Conservation (phyloP, 2,797 vertebrate genomes). For the Momotus momota region DNA sequence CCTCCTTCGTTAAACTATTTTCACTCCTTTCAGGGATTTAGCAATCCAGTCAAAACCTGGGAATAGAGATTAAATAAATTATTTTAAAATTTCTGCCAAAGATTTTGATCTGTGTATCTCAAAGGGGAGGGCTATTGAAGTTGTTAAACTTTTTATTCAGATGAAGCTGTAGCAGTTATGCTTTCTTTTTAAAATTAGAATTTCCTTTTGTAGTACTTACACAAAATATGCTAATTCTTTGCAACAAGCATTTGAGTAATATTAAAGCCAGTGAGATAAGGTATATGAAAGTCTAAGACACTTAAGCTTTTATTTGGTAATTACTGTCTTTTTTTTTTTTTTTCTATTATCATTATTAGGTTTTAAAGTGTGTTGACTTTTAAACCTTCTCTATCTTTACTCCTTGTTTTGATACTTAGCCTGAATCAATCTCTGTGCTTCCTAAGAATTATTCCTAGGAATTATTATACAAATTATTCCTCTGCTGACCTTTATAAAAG, state of each 20-base stretch:
- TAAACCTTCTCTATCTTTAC: background rate
- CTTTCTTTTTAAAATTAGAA: background rate
- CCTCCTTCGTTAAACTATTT: background rate
- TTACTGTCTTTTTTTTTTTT: background rate
- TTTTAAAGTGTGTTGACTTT: constrained; percentile 15
- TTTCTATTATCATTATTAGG: background rate
- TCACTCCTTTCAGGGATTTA: background rate
- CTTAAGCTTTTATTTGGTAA: background rate
- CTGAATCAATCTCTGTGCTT: background rate
- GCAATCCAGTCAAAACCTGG: background rate
- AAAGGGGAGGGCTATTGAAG: background rate
- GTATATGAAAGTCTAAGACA: background rate
- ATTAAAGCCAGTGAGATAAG: background rate
- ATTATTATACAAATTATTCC: background rate
- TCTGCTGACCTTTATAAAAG: background rate
- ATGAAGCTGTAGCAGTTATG: background rate
- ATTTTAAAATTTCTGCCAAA: background rate
- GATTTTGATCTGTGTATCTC: background rate
- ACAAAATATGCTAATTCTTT: background rate
- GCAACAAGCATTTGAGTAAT: background rate
- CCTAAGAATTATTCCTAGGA: background rate
- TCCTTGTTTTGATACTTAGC: background rate
- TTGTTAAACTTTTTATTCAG: background rate
- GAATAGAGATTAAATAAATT: background rate
- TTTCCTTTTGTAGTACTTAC: background rate